Percentiles rank a stretch among this genome's conserved stretches.
Conservation (phyloP, 2,113 vertebrate genomes). For the Varanus komodoensis region DNA sequence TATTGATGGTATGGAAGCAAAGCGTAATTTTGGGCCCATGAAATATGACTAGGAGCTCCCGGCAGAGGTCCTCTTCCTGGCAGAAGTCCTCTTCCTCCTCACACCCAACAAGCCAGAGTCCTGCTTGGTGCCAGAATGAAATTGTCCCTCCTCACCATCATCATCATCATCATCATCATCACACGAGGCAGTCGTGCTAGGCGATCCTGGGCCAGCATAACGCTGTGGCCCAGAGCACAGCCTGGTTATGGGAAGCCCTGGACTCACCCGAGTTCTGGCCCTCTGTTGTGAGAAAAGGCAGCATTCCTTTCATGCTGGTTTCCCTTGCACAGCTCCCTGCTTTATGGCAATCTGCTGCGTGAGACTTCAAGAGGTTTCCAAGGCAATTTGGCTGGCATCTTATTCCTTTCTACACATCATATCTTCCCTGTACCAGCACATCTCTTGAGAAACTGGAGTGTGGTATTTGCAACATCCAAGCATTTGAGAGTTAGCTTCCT, state of each 20-base stretch:
- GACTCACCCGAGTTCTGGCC: not conserved
- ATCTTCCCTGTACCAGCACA: not conserved
- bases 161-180: too few relatives aligned
- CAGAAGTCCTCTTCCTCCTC: not conserved
- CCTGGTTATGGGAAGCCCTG: too few relatives aligned
- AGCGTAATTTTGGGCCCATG: not conserved
- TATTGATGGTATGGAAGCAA: not conserved
- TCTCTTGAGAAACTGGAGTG: constrained; percentile 10
- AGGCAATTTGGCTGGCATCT: not conserved
- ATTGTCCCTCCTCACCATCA: too few relatives aligned
- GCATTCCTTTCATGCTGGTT: not conserved
- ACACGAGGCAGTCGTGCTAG: too few relatives aligned
- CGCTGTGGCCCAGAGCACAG: not conserved
- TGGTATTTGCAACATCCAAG: constrained; percentile 3
- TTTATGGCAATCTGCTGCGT: not conserved
- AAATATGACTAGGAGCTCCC: not conserved
- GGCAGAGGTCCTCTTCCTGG: not conserved
- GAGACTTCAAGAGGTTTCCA: not conserved
- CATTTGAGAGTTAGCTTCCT: not conserved
- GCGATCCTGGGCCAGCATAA: not conserved
- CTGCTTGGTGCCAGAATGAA: constrained; percentile 4
- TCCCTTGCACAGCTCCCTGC: not conserved
- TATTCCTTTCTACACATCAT: not conserved
- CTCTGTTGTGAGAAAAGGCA: not conserved
- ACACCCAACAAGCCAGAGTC: not conserved